Evolutionary conservation across 2,113 vertebrate genomes (phyloP).

Genomic region (Pseudois nayaur): DNA sequence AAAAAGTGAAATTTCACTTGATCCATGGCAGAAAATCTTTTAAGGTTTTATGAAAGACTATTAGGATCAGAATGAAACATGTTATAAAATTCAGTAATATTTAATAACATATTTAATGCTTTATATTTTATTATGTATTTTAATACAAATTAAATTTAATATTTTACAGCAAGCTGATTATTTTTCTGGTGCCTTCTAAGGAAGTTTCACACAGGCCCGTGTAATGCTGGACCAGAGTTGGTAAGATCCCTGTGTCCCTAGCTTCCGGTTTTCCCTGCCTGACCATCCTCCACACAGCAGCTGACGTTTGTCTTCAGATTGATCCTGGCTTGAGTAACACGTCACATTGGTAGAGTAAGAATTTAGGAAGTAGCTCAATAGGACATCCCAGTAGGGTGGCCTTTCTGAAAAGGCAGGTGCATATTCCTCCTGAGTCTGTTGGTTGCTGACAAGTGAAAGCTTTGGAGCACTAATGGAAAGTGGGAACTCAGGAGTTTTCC

Average conservation of each 20-base stretch:
- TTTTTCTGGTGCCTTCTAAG: background rate
- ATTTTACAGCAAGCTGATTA: background rate
- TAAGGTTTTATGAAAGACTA: slow-evolving; percentile 30
- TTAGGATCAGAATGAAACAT: background rate
- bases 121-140: slow-evolving; percentile 8
- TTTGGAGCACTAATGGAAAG: background rate
- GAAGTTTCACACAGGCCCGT: background rate
- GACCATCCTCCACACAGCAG: background rate
- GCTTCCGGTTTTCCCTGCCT: background rate
- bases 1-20: slow-evolving; percentile 16
- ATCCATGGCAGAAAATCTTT: slow-evolving; percentile 8
- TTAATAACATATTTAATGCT: slow-evolving; percentile 15
- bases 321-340: background rate
- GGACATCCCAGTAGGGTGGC: background rate
- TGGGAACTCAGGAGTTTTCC: background rate
- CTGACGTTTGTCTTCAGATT: background rate
- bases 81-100: background rate
- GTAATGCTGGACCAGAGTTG: background rate
- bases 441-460: background rate
- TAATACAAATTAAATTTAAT: background rate
- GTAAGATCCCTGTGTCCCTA: background rate
- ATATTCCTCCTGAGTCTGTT: background rate
- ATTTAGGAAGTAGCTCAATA: background rate
- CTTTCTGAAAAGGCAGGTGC: background rate
- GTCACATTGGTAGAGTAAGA: background rate